phyloP scores from a whole-genome alignment of 92 coral and sea anemone genomes.

The Paragorgia papillata region DNA sequence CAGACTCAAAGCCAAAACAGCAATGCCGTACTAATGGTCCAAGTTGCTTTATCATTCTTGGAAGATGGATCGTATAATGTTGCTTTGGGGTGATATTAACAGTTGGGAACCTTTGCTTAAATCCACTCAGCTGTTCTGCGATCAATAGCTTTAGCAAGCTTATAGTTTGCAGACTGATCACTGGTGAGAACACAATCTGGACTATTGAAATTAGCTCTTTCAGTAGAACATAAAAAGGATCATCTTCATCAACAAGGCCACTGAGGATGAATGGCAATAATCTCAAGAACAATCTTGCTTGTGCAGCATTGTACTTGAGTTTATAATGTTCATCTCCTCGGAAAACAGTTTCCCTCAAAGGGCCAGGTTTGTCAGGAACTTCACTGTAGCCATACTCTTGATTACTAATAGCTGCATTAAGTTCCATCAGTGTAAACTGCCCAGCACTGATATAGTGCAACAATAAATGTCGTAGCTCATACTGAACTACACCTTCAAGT shows the following conservation, averaged over 20 bases:
- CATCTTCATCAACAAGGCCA: conserved; percentile 53
- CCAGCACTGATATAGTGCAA: too few species aligned
- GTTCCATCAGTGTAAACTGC: too few species aligned
- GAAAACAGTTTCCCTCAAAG: conserved; percentile 34
- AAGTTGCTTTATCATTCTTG: too few species aligned
- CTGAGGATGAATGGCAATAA: conserved; percentile 61
- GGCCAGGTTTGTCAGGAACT: conserved; percentile 47
- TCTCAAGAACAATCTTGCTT: conserved; percentile 49
- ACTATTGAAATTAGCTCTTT: conserved; percentile 16
- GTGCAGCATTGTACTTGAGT: conserved; percentile 44
- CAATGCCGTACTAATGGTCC: too few species aligned
- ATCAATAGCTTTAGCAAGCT: conserved; percentile 12
- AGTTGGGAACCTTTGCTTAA: conserved; percentile 7
- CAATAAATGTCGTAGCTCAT: too few species aligned
- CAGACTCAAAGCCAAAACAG: too few species aligned
- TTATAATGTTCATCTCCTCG: conserved; percentile 39
- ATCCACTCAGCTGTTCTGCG: conserved; percentile 17
- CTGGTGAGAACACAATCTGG: conserved; percentile 40
- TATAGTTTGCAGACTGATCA: conserved; percentile 20
- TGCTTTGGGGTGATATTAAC: too few species aligned
- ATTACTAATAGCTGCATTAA: too few species aligned
- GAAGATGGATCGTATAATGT: too few species aligned
- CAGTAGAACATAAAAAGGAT: conserved; percentile 35
- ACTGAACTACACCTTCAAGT: too few species aligned
- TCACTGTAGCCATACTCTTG: too few species aligned